Conservation (phyloP, 1,140 invertebrate genomes). For the Caenorhabditis inopinata region DNA sequence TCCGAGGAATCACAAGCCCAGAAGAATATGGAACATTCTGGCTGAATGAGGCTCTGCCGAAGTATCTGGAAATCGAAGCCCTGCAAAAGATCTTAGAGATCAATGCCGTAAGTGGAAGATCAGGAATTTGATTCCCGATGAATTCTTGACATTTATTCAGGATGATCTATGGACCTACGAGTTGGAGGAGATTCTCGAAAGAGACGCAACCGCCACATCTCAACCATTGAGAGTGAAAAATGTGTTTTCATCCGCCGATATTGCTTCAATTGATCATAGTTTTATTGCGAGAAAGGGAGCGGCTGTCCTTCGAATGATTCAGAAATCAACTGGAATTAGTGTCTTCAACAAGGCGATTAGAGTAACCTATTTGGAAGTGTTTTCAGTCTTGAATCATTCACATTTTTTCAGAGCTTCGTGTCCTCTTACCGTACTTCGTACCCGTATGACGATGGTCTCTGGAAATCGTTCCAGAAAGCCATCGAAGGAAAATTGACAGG, state of each 20-base stretch:
- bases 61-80: background rate
- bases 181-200: background rate
- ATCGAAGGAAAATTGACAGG: slow-evolving; percentile 10
- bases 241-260: background rate
- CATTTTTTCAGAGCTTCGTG: slow-evolving; percentile 31
- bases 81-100: background rate
- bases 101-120: background rate
- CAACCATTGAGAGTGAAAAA: slow-evolving; percentile 14
- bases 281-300: slow-evolving; percentile 40
- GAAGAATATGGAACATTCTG: slow-evolving; percentile 7
- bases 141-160: background rate
- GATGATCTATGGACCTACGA: slow-evolving; percentile 10
- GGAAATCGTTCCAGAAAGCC: slow-evolving; percentile 29
- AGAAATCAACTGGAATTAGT: slow-evolving; percentile 34
- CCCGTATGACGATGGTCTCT: slow-evolving; percentile 5
- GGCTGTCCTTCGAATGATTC: slow-evolving; percentile 45
- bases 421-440: background rate
- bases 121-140: background rate
- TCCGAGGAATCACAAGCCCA: background rate
- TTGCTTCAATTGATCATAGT: slow-evolving; percentile 14
- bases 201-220: background rate
- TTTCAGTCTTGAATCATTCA: too few species aligned
- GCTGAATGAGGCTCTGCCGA: background rate
- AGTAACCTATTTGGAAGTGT: slow-evolving; percentile 4
- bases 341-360: slow-evolving; percentile 45